These are phyloP conservation scores for Peromyscus aztecus DNA, from an alignment of 2,797 vertebrate genomes.

Conservation along the genomic window DNA sequence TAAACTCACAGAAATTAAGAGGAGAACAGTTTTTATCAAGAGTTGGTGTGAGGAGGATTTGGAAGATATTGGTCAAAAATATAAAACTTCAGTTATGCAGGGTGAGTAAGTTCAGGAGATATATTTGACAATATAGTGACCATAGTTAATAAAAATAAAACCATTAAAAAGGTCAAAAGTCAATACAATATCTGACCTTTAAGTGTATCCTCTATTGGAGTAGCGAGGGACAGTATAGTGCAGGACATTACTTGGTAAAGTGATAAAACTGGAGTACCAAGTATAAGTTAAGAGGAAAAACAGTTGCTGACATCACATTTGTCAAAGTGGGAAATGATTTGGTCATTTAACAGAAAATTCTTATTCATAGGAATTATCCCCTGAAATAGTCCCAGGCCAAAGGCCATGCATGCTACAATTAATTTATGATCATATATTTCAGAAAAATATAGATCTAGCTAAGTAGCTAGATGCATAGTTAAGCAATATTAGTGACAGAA, in stretches of 20 bases:
- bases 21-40: not conserved
- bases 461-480: not conserved
- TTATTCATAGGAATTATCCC: not conserved
- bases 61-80: not conserved
- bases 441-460: not conserved
- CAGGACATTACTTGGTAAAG: not conserved
- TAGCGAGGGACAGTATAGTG: fast-evolving
- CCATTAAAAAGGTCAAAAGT: not conserved
- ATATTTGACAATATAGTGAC: not conserved
- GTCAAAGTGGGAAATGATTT: not conserved
- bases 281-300: not conserved
- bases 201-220: not conserved
- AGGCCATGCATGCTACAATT: not conserved
- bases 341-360: not conserved
- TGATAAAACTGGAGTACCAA: not conserved
- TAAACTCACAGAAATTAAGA: not conserved
- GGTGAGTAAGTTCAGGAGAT: not conserved
- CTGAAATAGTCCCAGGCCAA: constrained; percentile 1
- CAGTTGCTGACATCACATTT: not conserved
- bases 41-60: not conserved
- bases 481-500: not conserved
- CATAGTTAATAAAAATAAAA: not conserved
- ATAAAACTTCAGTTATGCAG: not conserved
- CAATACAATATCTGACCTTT: not conserved
- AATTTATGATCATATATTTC: not conserved